Percentiles rank a stretch among this genome's conserved stretches.
phyloP scores from a whole-genome alignment of 2,797 vertebrate species.

The Malacoctenus gilli region DNA sequence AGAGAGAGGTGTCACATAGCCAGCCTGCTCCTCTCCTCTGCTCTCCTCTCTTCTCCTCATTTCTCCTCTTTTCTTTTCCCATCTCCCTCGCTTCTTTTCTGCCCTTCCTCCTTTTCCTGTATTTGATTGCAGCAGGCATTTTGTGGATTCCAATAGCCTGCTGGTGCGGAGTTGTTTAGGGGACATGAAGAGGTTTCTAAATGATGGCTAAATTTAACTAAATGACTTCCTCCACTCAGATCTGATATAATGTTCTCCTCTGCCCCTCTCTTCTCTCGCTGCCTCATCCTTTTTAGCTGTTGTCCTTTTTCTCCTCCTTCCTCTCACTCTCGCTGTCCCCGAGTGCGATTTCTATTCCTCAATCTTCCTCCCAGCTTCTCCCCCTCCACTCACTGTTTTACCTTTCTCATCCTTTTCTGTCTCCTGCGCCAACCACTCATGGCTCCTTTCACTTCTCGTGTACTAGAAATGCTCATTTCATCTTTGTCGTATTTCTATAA shows the following conservation, averaged over 20 bases:
- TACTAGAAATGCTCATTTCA: slow-evolving; percentile 50
- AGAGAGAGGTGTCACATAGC: slow-evolving; percentile 77
- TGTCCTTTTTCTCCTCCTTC: slow-evolving; percentile 52
- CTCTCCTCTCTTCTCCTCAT: slow-evolving; percentile 40
- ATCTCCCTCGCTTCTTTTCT: slow-evolving; percentile 12
- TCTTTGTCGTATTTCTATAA: slow-evolving; percentile 16
- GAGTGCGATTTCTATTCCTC: slow-evolving; percentile 57
- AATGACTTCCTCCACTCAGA: slow-evolving; percentile 79
- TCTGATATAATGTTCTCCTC: slow-evolving; percentile 73
- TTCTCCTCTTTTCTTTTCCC: not conserved
- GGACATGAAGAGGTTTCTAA: slow-evolving; percentile 74
- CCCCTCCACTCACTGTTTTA: slow-evolving; percentile 38
- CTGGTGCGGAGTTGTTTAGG: slow-evolving; percentile 73
- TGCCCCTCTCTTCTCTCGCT: slow-evolving; percentile 54
- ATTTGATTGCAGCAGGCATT: slow-evolving; percentile 62
- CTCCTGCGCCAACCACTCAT: slow-evolving; percentile 22
- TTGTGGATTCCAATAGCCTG: slow-evolving; percentile 66
- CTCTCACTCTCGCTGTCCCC: slow-evolving; percentile 35
- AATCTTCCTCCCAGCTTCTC: slow-evolving; percentile 20
- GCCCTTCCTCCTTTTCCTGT: slow-evolving; percentile 17
- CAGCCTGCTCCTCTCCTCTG: slow-evolving; percentile 54
- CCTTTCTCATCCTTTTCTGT: slow-evolving; percentile 48
- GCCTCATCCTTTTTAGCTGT: slow-evolving; percentile 63
- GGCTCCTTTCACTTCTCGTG: slow-evolving; percentile 27
- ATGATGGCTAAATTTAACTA: slow-evolving; percentile 80